Percentiles rank a stretch among this genome's conserved stretches.
Conservation (phyloP, 1,140 invertebrate species). For the Drosophila malerkotliana region DNA sequence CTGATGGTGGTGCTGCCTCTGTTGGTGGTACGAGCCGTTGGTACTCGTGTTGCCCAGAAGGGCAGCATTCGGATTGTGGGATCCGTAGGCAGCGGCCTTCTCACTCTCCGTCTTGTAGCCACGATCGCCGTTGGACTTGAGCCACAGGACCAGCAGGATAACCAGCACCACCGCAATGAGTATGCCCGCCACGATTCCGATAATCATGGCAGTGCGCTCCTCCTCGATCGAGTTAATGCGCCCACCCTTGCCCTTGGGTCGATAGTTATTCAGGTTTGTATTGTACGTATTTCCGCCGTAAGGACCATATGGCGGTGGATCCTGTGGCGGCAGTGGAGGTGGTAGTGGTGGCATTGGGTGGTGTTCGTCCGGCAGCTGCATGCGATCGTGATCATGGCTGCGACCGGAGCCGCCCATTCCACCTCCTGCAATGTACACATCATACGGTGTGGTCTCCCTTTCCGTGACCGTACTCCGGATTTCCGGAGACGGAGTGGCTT, state of each 20-base stretch:
- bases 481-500: slow-evolving; percentile 62
- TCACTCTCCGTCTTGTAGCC: slow-evolving; percentile 96
- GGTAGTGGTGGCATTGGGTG: slow-evolving; percentile 82
- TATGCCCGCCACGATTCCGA: slow-evolving; percentile 95
- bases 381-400: slow-evolving; percentile 63
- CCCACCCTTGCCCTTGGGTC: slow-evolving; percentile 85
- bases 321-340: slow-evolving; percentile 58
- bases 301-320: slow-evolving; percentile 77
- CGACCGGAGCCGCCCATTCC: slow-evolving; percentile 30
- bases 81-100: slow-evolving; percentile 88
- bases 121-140: slow-evolving; percentile 92
- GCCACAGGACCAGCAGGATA: slow-evolving; percentile 93
- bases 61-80: slow-evolving; percentile 90
- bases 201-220: slow-evolving; percentile 90
- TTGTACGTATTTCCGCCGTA: slow-evolving; percentile 72
- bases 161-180: slow-evolving; percentile 96
- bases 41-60: slow-evolving; percentile 86
- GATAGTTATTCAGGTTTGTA: slow-evolving; percentile 71
- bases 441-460: slow-evolving; percentile 71
- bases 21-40: slow-evolving; percentile 79
- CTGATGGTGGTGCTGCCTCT: slow-evolving; percentile 84
- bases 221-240: slow-evolving; percentile 89
- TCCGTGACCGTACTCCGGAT: slow-evolving; percentile 69
- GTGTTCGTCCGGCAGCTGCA: slow-evolving; percentile 63
- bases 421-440: slow-evolving; percentile 52